A percentile compares a stretch with the other conserved stretches of the same genome.
phyloP scores from a whole-genome alignment of 2,888 invertebrate species.

The Cinara cedri region DNA sequence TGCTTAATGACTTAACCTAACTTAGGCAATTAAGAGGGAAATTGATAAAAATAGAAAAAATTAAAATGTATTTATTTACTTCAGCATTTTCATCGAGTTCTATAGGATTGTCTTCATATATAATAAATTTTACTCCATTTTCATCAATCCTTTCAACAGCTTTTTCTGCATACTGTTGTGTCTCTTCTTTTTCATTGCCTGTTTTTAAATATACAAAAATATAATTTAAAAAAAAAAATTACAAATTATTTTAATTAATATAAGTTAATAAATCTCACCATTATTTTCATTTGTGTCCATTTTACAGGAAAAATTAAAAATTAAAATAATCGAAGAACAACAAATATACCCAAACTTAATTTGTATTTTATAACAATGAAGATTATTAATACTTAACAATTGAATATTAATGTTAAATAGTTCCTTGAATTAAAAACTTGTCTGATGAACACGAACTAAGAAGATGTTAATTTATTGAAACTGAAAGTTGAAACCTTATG shows the following conservation, averaged over 20 bases:
- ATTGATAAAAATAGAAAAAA: too few relatives aligned
- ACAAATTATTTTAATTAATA: background rate
- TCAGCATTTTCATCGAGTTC: slow-evolving; percentile 56
- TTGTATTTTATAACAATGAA: too few relatives aligned
- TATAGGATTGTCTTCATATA: slow-evolving; percentile 41
- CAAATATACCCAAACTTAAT: background rate
- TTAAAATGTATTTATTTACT: slow-evolving; percentile 46
- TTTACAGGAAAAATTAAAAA: background rate
- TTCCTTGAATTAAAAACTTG: too few relatives aligned
- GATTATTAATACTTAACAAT: background rate
- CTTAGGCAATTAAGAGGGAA: too few relatives aligned
- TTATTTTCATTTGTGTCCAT: slow-evolving; percentile 7
- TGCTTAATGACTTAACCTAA: too few relatives aligned
- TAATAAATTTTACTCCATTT: slow-evolving; percentile 41
- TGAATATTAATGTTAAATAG: too few relatives aligned
- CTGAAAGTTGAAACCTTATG: too few relatives aligned
- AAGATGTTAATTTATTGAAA: too few relatives aligned
- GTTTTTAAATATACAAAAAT: slow-evolving; percentile 1
- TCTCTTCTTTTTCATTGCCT: background rate
- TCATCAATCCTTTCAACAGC: background rate
- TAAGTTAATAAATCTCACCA: slow-evolving; percentile 3
- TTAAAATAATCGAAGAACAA: background rate
- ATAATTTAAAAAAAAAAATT: background rate
- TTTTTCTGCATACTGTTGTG: background rate
- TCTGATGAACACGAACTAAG: too few relatives aligned